Percentiles rank a stretch among this genome's conserved stretches.
Evolutionary conservation across 2,797 vertebrate genomes (phyloP).

Genomic region (Tangara arthus): DNA sequence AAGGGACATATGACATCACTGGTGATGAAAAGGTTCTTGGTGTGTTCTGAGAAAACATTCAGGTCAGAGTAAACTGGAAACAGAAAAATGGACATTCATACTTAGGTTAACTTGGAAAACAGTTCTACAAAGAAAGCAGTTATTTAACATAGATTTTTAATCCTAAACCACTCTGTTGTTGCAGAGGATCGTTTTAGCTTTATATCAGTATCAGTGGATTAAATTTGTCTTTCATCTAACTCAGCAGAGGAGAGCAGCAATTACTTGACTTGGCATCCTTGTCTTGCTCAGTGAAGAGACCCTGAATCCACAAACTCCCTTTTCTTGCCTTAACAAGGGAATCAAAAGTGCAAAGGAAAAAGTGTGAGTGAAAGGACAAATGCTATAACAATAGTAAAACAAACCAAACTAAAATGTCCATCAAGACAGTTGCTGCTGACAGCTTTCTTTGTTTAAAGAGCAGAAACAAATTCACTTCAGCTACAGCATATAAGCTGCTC

Average conservation of each 20-base stretch:
- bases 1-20: constrained; percentile 47
- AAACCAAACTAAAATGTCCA: background rate
- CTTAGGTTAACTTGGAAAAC: background rate
- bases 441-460: background rate
- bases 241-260: background rate
- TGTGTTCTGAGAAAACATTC: constrained; percentile 36
- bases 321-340: background rate
- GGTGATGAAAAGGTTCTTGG: constrained; percentile 10
- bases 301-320: background rate
- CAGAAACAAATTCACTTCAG: background rate
- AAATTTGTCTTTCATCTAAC: background rate
- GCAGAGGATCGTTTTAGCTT: background rate
- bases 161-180: background rate
- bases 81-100: background rate
- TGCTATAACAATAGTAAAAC: background rate
- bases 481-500: background rate
- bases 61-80: constrained; percentile 25
- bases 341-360: background rate
- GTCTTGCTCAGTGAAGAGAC: background rate
- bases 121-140: background rate
- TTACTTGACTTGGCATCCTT: background rate
- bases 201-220: background rate
- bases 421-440: background rate
- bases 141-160: background rate
- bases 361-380: background rate